phyloP scores from a whole-genome alignment of 2,797 vertebrate genomes.

The Thaleichthys pacificus region DNA sequence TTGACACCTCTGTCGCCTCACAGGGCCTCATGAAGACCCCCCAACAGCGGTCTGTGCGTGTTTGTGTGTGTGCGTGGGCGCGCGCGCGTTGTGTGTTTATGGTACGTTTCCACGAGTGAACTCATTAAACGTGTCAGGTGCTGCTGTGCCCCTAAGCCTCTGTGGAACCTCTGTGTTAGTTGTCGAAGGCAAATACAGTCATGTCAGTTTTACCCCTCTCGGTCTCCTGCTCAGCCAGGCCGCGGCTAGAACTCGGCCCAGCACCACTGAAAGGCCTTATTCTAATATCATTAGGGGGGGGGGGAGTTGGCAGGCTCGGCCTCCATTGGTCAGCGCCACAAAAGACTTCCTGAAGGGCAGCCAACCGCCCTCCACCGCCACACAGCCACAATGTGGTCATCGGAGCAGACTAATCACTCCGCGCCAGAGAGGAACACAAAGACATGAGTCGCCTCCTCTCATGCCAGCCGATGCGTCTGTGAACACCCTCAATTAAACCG shows the following conservation, averaged over 20 bases:
- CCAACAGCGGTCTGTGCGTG: conserved; percentile 36
- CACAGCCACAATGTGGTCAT: conserved; percentile 51
- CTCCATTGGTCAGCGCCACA: conserved; percentile 14
- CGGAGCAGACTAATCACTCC: conserved; percentile 56
- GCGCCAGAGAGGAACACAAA: conserved; percentile 48
- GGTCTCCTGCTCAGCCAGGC: conserved; percentile 38
- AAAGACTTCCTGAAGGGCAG: conserved; percentile 56
- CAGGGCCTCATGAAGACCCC: conserved; percentile 52
- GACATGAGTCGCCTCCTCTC: not conserved
- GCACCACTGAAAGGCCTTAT: conserved; percentile 56
- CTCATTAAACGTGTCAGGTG: conserved; percentile 50
- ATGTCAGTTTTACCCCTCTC: conserved; percentile 42
- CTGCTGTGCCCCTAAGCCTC: conserved; percentile 46
- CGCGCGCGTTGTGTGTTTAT: conserved; percentile 16
- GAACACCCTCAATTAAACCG: conserved; percentile 2
- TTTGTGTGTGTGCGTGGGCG: conserved; percentile 39
- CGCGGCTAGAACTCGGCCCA: conserved; percentile 45
- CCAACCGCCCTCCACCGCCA: conserved; percentile 45
- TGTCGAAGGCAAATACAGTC: conserved; percentile 49
- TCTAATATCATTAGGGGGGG: conserved; percentile 52
- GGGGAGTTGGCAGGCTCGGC: conserved; percentile 56
- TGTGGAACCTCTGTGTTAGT: conserved; percentile 11
- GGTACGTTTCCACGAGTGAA: conserved; percentile 33
- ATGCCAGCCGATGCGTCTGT: conserved; percentile 1
- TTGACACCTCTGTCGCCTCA: conserved; percentile 69